These are phyloP conservation scores for Drosophila suboccidentalis DNA, from an alignment of 2,888 invertebrate species.

Conservation along the genomic window DNA sequence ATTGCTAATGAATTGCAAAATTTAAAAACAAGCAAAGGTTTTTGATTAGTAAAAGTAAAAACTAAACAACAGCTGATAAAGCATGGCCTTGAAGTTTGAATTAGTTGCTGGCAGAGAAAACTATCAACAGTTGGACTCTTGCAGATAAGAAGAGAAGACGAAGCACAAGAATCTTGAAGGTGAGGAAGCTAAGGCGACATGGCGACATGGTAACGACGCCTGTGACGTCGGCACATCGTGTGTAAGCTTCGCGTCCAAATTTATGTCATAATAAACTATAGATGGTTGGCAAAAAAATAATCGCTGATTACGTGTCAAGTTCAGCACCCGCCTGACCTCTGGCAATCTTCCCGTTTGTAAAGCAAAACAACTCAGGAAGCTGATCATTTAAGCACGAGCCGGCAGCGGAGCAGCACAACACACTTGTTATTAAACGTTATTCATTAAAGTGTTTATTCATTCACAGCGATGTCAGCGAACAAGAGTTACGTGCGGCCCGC, in stretches of 20 bases:
- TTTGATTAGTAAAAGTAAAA: neutral
- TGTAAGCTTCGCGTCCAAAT: conserved; percentile 11
- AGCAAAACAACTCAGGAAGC: conserved; percentile 9
- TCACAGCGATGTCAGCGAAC: conserved; percentile 66
- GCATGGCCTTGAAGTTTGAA: conserved; percentile 12
- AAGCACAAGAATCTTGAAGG: neutral
- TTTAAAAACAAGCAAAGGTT: neutral
- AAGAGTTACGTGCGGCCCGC: conserved; percentile 72
- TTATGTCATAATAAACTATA: conserved; percentile 28
- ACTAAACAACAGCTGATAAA: conserved; percentile 12
- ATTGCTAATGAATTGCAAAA: neutral
- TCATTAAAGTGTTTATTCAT: conserved; percentile 1
- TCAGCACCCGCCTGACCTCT: conserved; percentile 28
- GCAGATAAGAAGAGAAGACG: conserved; percentile 1
- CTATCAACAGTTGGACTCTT: conserved; percentile 4
- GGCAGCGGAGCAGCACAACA: conserved; percentile 29
- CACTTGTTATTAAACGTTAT: conserved; percentile 18
- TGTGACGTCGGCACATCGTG: conserved; percentile 20
- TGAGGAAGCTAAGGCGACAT: conserved; percentile 17
- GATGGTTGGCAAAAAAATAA: conserved; percentile 3
- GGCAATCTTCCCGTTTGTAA: conserved; percentile 30
- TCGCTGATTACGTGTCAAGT: conserved; percentile 22
- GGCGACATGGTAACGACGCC: conserved; percentile 18
- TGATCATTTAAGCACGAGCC: conserved; percentile 24
- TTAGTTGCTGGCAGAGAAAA: conserved; percentile 1